Evolutionary conservation across 2,888 invertebrate genomes (phyloP), one percentile per base, ranked within the genome.

Genomic region (Diarsia brunnea): DNA sequence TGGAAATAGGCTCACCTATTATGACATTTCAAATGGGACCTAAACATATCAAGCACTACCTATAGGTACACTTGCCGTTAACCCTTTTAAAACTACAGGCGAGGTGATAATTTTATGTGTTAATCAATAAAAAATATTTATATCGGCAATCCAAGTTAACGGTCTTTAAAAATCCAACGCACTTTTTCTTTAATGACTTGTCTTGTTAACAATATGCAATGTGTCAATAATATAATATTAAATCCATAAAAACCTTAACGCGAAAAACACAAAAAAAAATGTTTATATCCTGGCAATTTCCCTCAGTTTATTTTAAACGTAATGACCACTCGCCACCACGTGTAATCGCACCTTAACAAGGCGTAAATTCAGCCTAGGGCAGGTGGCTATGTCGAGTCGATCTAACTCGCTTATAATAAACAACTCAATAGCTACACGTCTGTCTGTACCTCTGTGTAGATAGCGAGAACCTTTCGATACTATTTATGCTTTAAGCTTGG

Each of bases 321-420:
- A 69, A 76, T 67, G 65, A 38, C 14, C 58, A 58, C 8, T 69
- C 51, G 27, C 31, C 51, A 58, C 24, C 61, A 21, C 45, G 64
- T 84, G 82, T 82, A 85, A 72, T 75, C 64, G 71, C 55, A 1
- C 78, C 66, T 51, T 74, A 69, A 73, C 71, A 38, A 72, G 65
- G 71, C 74, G 58, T 69, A 75, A 70, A 69, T 70, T 19, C 45
- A 68, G 68, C 55, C 80, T 64, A 27, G 31, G 82, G 86, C 86
- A 87, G 86, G 87, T 86, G 86, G 67, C 63, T 87, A 86, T n/a
- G n/a, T 87, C 86, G 75, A 69, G 49, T 64, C 73, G 67, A 84
- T 85, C 86, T 87, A 45, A 58, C 53, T 73, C 65, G 24, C 67
- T 83, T 67, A 82, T 75, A 87, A 86, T 87, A 84, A 87, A 86